These are phyloP conservation scores for Lutjanus erythropterus DNA, from an alignment of 2,113 vertebrate genomes.

Conservation along the genomic window DNA sequence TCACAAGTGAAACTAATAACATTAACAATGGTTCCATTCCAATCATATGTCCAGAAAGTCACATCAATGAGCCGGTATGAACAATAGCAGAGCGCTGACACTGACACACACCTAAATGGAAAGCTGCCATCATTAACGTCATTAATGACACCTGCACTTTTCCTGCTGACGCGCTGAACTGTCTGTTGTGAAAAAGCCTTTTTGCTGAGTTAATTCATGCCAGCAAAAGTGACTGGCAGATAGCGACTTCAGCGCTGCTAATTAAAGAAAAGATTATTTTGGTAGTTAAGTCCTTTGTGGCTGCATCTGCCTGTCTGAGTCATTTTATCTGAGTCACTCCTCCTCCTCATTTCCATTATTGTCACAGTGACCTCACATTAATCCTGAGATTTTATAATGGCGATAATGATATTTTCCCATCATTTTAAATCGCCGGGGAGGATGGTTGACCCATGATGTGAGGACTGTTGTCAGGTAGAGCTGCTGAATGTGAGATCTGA, in stretches of 20 bases:
- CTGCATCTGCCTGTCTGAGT: neutral
- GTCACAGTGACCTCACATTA: constrained; percentile 7
- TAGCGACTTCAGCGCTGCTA: neutral
- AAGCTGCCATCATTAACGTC: neutral
- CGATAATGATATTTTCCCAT: constrained; percentile 3
- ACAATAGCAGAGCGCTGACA: neutral
- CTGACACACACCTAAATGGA: neutral
- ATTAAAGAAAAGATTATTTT: neutral
- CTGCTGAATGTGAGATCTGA: neutral
- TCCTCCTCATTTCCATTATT: neutral
- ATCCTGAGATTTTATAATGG: neutral
- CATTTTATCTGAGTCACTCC: constrained; percentile 22
- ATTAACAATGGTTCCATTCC: neutral
- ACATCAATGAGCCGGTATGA: neutral
- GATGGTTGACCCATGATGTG: neutral
- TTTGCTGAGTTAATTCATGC: constrained; percentile 1
- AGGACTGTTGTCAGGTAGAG: neutral
- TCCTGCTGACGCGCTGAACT: neutral
- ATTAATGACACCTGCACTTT: neutral
- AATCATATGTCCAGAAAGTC: neutral
- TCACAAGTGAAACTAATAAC: neutral
- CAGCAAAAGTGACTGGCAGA: neutral
- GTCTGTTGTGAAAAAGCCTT: neutral
- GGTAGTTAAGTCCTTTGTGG: neutral
- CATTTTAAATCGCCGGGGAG: neutral